Evolutionary conservation across 2,113 vertebrate species (phyloP), one percentile per base, ranked within the genome.

Genomic region (Sakesphorus luctuosus): DNA sequence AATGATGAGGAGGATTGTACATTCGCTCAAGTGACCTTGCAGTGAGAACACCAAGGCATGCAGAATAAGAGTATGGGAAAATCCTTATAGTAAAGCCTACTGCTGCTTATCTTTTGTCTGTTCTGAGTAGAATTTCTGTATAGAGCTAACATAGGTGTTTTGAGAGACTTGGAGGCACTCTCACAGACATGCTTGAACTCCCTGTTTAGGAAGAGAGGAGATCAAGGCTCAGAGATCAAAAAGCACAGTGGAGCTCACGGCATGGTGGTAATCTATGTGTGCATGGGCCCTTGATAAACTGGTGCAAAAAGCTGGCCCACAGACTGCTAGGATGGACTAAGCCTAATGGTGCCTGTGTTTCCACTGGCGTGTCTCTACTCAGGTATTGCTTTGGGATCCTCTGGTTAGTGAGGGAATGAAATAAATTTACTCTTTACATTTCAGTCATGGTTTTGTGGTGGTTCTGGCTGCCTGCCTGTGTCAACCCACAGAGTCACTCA

Each of bases 221-320:
- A 67, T 10, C 18, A 59, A 50, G 21, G 8, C 25, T 74, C 59
- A 81, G 77, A 74, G 59, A 38, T 33, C 9, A 9, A 52, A 74
- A 81, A 29, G 2, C 16, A 52, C 19, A 18, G 16, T 6, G 3
- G 16, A 75, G 8, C n/a, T n/a, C 38, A 40, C 19, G 61, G 28
- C 10, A 29, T 13, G 16, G 0, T 61, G n/a, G 18, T 9, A 67
- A 66, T n/a, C 52, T 17, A 38, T 1, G 2, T 9, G 11, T 11
- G 18, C 44, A 44, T 2, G 2, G 15, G 7, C 8, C 23, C 6
- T 28, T 18, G 16, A n/a, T 29, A 38, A 67, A n/a, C 13, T 53
- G 19, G 23, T 29, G 26, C 1, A 17, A 75, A 61, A 16, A 38
- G 10, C 19, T 53, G 24, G 16, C 7, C 38, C 2, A 17, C 18